Evolutionary conservation across 2,797 vertebrate species (phyloP).

Genomic region (Chelonia mydas): DNA sequence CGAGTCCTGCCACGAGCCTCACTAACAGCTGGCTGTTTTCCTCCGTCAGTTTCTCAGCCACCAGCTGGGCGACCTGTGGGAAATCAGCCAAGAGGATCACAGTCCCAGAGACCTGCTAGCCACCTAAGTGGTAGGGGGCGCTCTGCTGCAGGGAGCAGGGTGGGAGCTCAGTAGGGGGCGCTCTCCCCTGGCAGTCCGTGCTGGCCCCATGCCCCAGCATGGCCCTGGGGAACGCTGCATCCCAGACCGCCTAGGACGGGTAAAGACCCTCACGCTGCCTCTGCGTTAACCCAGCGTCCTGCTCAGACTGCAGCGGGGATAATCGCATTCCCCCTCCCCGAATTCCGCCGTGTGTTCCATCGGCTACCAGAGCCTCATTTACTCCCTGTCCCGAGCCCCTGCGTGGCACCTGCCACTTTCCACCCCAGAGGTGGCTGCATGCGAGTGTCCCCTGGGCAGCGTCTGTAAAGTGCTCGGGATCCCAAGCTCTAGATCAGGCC

Average conservation of each 20-base stretch:
- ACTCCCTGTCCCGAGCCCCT: background rate
- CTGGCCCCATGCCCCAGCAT: background rate
- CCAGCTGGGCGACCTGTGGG: constrained; percentile 68
- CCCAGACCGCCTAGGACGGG: background rate
- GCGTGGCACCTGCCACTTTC: background rate
- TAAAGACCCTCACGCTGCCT: background rate
- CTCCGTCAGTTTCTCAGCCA: constrained; percentile 75
- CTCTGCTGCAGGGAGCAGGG: background rate
- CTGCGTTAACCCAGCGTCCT: background rate
- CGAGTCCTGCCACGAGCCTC: constrained; percentile 68
- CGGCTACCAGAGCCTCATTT: background rate
- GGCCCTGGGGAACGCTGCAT: background rate
- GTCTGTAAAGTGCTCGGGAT: background rate
- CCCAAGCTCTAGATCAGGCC: background rate
- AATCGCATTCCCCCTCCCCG: background rate
- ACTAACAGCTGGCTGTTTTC: constrained; percentile 60
- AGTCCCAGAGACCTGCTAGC: background rate
- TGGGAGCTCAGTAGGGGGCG: background rate
- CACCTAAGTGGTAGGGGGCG: background rate
- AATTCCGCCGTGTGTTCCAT: background rate
- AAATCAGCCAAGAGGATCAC: background rate
- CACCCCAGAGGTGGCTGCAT: background rate
- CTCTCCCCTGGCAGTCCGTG: no score
- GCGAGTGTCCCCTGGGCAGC: background rate
- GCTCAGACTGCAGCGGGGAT: background rate